Percentiles rank a stretch among this genome's conserved stretches.
Conservation (phyloP, 1,140 invertebrate species). For the Procambarus clarkii region DNA sequence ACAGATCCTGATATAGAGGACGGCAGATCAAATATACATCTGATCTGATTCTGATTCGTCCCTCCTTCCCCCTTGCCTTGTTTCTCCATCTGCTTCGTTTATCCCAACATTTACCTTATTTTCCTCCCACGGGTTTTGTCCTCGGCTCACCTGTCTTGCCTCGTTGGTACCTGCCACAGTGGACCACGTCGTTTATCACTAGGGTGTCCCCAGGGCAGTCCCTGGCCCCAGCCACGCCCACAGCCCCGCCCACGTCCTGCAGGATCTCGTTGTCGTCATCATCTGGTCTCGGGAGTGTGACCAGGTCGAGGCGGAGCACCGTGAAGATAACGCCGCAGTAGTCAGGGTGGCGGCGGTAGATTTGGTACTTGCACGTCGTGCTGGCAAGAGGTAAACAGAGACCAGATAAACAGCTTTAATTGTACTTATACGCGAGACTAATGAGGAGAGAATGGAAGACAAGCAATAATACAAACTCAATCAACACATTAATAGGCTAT, state of each 20-base stretch:
- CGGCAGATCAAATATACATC: too few species aligned
- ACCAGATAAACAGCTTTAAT: too few species aligned
- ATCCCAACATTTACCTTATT: too few species aligned
- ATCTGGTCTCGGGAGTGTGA: background rate
- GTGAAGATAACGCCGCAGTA: slow-evolving; percentile 55
- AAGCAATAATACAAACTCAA: too few species aligned
- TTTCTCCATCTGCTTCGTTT: too few species aligned
- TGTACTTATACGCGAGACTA: too few species aligned
- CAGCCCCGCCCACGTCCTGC: background rate
- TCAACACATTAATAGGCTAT: too few species aligned
- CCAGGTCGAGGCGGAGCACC: slow-evolving; percentile 49
- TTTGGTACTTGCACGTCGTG: slow-evolving; percentile 47
- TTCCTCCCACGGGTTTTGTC: too few species aligned
- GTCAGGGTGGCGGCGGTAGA: slow-evolving; percentile 43
- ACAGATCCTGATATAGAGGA: too few species aligned
- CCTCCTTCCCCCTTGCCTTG: background rate
- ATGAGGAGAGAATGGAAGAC: too few species aligned
- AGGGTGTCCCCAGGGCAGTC: slow-evolving; percentile 42
- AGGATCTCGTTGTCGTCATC: background rate
- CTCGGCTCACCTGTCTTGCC: slow-evolving; percentile 36
- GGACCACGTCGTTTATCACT: slow-evolving; percentile 11
- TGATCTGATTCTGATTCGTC: background rate
- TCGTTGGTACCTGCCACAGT: slow-evolving; percentile 52
- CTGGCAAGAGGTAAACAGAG: background rate
- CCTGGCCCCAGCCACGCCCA: background rate